Conservation (phyloP, 2,113 vertebrate genomes). For the Cervus canadensis region DNA sequence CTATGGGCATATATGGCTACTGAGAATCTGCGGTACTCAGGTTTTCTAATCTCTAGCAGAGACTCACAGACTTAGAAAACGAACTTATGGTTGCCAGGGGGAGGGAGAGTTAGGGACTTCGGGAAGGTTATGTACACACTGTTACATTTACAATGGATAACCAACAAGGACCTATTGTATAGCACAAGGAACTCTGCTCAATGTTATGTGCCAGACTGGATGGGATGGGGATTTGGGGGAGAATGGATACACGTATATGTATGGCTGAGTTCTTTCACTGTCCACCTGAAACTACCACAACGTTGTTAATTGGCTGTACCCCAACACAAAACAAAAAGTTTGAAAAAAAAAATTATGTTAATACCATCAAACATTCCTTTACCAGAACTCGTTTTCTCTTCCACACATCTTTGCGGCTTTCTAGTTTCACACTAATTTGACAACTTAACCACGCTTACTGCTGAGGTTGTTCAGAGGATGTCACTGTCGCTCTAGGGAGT, state of each 20-base stretch:
- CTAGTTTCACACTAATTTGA: background rate
- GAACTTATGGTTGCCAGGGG: background rate
- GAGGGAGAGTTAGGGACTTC: background rate
- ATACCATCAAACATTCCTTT: background rate
- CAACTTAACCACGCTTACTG: background rate
- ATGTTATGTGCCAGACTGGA: background rate
- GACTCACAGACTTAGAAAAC: background rate
- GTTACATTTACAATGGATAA: background rate
- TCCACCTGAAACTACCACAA: background rate
- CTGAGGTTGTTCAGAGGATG: background rate
- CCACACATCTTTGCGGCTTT: background rate
- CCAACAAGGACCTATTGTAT: background rate
- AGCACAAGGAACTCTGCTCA: background rate
- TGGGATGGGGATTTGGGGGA: background rate
- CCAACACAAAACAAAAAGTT: background rate
- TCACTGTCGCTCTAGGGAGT: background rate
- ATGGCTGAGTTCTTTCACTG: background rate
- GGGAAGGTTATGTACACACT: background rate
- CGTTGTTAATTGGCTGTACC: background rate
- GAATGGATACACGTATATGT: background rate
- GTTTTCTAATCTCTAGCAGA: background rate
- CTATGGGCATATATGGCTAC: background rate
- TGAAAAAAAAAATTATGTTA: background rate
- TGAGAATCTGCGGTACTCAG: background rate
- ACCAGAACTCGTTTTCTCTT: background rate